A percentile compares a stretch with the other conserved stretches of the same genome.
Conservation (phyloP, 2,888 invertebrate species). For the Troglohyphantes excavatus region DNA sequence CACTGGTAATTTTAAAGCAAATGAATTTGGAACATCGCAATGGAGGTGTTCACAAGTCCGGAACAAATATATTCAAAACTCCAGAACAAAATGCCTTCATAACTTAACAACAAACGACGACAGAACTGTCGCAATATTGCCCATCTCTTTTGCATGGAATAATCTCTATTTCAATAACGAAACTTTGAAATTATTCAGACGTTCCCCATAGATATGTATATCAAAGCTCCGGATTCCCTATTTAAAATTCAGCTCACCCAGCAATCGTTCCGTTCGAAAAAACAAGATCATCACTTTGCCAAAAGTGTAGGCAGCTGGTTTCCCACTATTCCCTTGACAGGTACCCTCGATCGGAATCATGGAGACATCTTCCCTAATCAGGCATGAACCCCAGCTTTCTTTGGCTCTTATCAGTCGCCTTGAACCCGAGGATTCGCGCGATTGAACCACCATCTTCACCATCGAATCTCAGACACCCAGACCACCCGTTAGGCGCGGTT, state of each 20-base stretch:
- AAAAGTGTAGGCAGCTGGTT: background rate
- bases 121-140: too few relatives aligned
- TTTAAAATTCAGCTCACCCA: background rate
- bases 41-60: too few relatives aligned
- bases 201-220: too few relatives aligned
- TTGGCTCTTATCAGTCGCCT: background rate
- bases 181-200: too few relatives aligned
- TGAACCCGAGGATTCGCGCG: constrained; percentile 18
- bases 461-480: background rate
- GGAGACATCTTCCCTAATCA: constrained; percentile 1
- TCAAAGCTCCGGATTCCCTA: background rate
- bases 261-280: background rate
- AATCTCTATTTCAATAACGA: too few relatives aligned
- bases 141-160: too few relatives aligned
- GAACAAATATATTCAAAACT: too few relatives aligned
- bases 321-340: background rate
- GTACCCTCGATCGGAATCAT: background rate
- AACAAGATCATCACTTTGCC: background rate
- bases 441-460: background rate
- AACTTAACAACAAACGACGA: too few relatives aligned
- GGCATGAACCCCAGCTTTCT: background rate
- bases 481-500: constrained; percentile 61
- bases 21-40: too few relatives aligned
- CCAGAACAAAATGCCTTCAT: too few relatives aligned
- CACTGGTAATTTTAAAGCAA: too few relatives aligned